Evolutionary conservation across 2,113 vertebrate species (phyloP).

Genomic region (Pelusios castaneus): DNA sequence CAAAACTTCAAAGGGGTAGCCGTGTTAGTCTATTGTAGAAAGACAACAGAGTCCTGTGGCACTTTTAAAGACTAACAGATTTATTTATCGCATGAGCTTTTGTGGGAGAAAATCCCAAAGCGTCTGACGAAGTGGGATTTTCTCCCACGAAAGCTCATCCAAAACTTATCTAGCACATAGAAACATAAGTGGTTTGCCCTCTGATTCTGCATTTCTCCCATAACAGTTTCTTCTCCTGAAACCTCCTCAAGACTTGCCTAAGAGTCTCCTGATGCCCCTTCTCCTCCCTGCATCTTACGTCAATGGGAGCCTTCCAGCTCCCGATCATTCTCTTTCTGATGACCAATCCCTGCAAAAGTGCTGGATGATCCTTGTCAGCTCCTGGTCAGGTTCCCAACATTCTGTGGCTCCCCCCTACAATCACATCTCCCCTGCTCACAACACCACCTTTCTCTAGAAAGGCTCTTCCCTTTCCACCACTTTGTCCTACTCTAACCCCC

Average conservation of each 20-base stretch:
- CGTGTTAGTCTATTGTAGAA: no score
- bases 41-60: no score
- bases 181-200: background rate
- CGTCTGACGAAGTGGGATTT: no score
- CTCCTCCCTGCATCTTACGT: background rate
- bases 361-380: background rate
- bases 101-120: no score
- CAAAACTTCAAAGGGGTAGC: no score
- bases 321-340: background rate
- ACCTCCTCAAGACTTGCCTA: background rate
- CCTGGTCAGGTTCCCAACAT: background rate
- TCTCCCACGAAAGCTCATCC: no score
- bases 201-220: background rate
- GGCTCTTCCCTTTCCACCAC: background rate
- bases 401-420: background rate
- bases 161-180: background rate
- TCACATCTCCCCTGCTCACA: background rate
- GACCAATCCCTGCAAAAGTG: background rate
- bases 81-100: no score
- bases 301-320: background rate
- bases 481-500: background rate
- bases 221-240: background rate
- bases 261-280: background rate
- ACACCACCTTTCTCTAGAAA: background rate
- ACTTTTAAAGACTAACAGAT: no score